phyloP scores from a whole-genome alignment of 2,888 invertebrate species.

The Amblyteles armatorius region DNA sequence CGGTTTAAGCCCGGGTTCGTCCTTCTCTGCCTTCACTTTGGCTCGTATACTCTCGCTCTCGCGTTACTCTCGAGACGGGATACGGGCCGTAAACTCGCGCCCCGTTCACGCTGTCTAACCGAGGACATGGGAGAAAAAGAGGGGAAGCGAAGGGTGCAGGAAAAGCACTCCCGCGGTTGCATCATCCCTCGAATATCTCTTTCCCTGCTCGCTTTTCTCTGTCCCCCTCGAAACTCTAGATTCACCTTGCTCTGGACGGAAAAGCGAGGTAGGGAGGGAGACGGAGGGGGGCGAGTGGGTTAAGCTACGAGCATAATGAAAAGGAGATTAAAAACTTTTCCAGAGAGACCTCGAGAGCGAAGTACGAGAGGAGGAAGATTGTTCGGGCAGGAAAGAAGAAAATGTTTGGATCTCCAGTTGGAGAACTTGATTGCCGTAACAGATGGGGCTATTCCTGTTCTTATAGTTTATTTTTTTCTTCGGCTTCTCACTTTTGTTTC shows the following conservation, averaged over 20 bases:
- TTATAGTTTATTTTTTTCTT: constrained; percentile 10
- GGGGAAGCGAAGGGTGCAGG: constrained; percentile 48
- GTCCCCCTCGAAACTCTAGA: constrained; percentile 8
- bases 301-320: constrained; percentile 76
- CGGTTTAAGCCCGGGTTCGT: constrained; percentile 5
- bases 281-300: constrained; percentile 32
- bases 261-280: neutral
- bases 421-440: constrained; percentile 24
- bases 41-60: constrained; percentile 33
- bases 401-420: constrained; percentile 13
- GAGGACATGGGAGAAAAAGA: constrained; percentile 54
- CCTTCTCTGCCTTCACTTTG: constrained; percentile 25
- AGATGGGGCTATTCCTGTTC: constrained; percentile 4
- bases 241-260: constrained; percentile 1
- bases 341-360: constrained; percentile 56
- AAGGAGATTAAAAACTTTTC: constrained; percentile 77
- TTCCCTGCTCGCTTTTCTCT: constrained; percentile 2
- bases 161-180: constrained; percentile 66
- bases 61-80: constrained; percentile 75
- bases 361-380: constrained; percentile 34
- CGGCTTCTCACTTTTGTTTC: constrained; percentile 9
- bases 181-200: constrained; percentile 9
- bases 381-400: constrained; percentile 11
- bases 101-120: constrained; percentile 54
- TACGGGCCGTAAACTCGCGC: constrained; percentile 79